phyloP scores from a whole-genome alignment of 2,797 vertebrate species.

The Bovichtus variegatus region DNA sequence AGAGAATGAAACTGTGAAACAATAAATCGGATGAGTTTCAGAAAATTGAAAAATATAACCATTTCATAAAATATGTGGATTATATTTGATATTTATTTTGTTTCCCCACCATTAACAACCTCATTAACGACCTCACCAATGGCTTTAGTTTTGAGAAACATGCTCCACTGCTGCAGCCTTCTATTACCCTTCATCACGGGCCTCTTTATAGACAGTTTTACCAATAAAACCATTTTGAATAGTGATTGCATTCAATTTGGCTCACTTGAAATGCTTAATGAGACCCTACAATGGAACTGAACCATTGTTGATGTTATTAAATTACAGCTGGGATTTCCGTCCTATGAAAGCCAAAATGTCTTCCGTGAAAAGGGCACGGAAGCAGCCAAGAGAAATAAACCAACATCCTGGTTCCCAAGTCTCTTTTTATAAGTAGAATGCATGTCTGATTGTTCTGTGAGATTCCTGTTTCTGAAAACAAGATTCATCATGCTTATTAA shows the following conservation, averaged over 20 bases:
- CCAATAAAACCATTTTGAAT: constrained; percentile 3
- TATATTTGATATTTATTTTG: too few relatives aligned
- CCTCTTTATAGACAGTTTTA: neutral
- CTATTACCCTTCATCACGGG: neutral
- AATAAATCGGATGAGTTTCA: too few relatives aligned
- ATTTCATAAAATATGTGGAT: too few relatives aligned
- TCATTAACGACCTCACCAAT: neutral
- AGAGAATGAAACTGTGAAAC: too few relatives aligned
- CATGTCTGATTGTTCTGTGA: neutral
- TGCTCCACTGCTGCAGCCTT: neutral
- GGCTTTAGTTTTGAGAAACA: neutral
- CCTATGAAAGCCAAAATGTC: neutral
- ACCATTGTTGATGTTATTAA: neutral
- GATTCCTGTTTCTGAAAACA: neutral
- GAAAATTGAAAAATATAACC: too few relatives aligned
- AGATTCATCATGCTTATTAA: neutral
- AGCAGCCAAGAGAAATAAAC: constrained; percentile 13
- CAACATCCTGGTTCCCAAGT: neutral
- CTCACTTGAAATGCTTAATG: neutral
- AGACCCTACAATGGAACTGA: neutral
- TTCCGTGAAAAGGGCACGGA: neutral
- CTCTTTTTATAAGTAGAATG: neutral
- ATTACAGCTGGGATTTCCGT: neutral
- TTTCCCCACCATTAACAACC: neutral
- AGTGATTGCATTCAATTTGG: neutral